phyloP scores from a whole-genome alignment of 2,113 vertebrate genomes.

The Chaetodon auriga region DNA sequence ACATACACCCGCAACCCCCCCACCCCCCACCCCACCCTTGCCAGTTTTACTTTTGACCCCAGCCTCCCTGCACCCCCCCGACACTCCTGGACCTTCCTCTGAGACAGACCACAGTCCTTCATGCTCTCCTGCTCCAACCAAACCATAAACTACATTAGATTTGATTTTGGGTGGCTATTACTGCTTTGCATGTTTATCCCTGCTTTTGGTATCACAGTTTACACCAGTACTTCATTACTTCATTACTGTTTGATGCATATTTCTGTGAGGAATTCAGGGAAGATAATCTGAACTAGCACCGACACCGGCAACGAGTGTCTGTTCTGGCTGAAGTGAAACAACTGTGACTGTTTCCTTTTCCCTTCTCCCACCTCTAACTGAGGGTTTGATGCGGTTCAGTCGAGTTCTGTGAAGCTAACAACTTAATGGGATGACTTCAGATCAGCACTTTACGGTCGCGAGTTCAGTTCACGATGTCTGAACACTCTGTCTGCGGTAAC shows the following conservation, averaged over 20 bases:
- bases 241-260: slow-evolving; percentile 19
- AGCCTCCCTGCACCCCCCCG: not conserved
- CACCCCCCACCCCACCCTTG: not conserved
- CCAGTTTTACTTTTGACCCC: not conserved
- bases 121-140: slow-evolving; percentile 46
- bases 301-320: slow-evolving; percentile 32
- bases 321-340: slow-evolving; percentile 57
- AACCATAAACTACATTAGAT: slow-evolving; percentile 4
- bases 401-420: slow-evolving; percentile 58
- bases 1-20: not conserved
- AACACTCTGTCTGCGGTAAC: slow-evolving; percentile 1
- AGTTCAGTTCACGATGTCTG: slow-evolving; percentile 24
- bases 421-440: slow-evolving; percentile 33
- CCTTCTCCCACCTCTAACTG: slow-evolving; percentile 10
- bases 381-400: slow-evolving; percentile 36
- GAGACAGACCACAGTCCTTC: slow-evolving; percentile 17
- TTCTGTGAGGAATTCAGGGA: slow-evolving; percentile 64
- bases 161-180: slow-evolving; percentile 35
- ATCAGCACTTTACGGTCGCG: slow-evolving; percentile 53
- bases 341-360: slow-evolving; percentile 64
- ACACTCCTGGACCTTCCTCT: slow-evolving; percentile 35
- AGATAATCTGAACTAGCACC: slow-evolving; percentile 59
- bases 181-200: slow-evolving; percentile 52
- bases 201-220: slow-evolving; percentile 42
- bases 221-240: slow-evolving; percentile 41